Conservation (phyloP, 2,797 vertebrate species). For the Limnodromus scolopaceus region DNA sequence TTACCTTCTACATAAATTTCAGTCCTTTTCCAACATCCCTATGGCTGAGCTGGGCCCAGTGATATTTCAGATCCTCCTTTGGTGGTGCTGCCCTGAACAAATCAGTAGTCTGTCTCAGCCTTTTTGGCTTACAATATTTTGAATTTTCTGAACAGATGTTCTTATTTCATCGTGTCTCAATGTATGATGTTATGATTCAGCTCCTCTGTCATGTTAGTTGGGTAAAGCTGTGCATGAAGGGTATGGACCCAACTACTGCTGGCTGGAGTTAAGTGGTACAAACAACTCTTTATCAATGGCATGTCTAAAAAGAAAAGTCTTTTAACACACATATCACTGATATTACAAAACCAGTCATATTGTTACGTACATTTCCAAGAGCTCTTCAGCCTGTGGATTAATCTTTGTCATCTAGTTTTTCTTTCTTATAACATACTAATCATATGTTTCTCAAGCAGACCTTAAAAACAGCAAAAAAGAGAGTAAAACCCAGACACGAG, state of each 20-base stretch:
- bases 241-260: background rate
- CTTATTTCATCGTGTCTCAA: background rate
- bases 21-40: background rate
- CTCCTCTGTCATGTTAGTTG: background rate
- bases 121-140: background rate
- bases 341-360: background rate
- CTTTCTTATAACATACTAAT: background rate
- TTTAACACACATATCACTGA: background rate
- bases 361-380: background rate
- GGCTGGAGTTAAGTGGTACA: background rate
- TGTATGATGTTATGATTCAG: background rate
- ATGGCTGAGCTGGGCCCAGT: background rate
- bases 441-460: background rate
- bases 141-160: background rate
- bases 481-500: background rate
- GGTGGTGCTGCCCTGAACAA: background rate
- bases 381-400: background rate
- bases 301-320: background rate
- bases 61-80: background rate
- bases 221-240: rapidly evolving
- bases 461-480: background rate
- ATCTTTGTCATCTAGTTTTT: background rate
- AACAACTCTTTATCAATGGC: background rate
- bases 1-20: background rate
- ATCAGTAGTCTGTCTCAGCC: background rate